Evolutionary conservation across 2,888 invertebrate genomes (phyloP), one percentile per base, ranked within the genome.

Genomic region (Venusia cambrica): DNA sequence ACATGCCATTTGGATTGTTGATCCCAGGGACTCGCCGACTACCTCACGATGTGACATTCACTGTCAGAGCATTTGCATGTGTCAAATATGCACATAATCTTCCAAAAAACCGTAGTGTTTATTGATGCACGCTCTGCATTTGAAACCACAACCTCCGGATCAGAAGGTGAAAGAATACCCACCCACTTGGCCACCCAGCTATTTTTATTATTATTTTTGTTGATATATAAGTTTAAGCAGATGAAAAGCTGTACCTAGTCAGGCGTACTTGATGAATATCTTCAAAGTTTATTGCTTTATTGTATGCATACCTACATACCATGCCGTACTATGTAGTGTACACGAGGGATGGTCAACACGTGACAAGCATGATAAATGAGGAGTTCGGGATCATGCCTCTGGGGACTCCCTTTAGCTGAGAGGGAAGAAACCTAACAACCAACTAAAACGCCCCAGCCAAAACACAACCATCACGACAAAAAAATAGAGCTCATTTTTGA

Each of bases 291-390:
- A 45, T 33, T 41, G 51, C 48, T 51, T 49, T 61, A 50, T 48
- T 54, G 56, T 51, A 63, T 58, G 55, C 52, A 51, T 56, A 54
- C 48, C 55, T 73, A 59, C 46, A 31, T 38, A 34, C 21, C 22
- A 26, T 22, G 26, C 65, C 62, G 8, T 43, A 44, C 44, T 62
- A 57, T 63, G 64, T 70, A 65, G 70, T 73, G 73, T 72, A 71
- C 66, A 71, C 80, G 75, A 81, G 79, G 83, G 80, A 84, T 83
- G 83, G 85, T 78, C 84, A 85, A 69, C 73, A 69, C 85, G 84
- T 84, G 87, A 84, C 85, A 80, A 77, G 85, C 76, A 83, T 84
- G 81, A 83, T 83, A 81, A 81, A 85, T 80, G 79, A 75, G 73
- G 62, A 78, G 67, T 73, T 70, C 74, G 78, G 78, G 80, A 80